Percentiles rank a stretch among this genome's conserved stretches.
phyloP scores from a whole-genome alignment of 2,113 vertebrate genomes.

The Prunella fulvescens region DNA sequence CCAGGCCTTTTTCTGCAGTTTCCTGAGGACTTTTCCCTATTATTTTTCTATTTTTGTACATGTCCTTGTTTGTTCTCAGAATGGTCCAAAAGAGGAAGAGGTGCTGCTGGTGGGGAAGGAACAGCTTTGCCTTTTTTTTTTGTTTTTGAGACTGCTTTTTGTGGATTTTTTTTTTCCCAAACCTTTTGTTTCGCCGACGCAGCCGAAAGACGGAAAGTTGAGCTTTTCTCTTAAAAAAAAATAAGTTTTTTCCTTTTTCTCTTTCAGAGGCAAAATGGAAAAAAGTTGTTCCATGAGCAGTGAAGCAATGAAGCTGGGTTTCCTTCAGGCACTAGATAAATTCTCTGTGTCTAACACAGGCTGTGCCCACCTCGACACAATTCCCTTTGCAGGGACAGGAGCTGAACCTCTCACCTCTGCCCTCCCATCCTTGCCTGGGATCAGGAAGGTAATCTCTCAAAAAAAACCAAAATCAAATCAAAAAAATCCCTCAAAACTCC shows the following conservation, averaged over 20 bases:
- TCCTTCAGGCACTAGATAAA: neutral
- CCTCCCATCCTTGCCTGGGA: neutral
- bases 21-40: neutral
- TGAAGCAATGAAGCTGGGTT: neutral
- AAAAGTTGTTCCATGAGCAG: neutral
- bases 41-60: neutral
- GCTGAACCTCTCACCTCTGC: neutral
- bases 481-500: neutral
- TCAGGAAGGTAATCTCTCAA: rapidly evolving
- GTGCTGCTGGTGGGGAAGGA: neutral
- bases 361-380: rapidly evolving
- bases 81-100: neutral
- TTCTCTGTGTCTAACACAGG: neutral
- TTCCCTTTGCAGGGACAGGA: neutral
- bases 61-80: neutral
- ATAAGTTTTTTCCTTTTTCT: neutral
- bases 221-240: neutral
- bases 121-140: neutral
- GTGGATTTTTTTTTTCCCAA: neutral
- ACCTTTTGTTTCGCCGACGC: neutral
- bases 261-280: neutral
- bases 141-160: neutral
- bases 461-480: no score
- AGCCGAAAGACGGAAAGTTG: neutral
- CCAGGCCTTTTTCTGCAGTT: neutral